A percentile compares a stretch with the other conserved stretches of the same genome.
Evolutionary conservation across 2,888 invertebrate species (phyloP).

Genomic region (Microctonus hyperodae): DNA sequence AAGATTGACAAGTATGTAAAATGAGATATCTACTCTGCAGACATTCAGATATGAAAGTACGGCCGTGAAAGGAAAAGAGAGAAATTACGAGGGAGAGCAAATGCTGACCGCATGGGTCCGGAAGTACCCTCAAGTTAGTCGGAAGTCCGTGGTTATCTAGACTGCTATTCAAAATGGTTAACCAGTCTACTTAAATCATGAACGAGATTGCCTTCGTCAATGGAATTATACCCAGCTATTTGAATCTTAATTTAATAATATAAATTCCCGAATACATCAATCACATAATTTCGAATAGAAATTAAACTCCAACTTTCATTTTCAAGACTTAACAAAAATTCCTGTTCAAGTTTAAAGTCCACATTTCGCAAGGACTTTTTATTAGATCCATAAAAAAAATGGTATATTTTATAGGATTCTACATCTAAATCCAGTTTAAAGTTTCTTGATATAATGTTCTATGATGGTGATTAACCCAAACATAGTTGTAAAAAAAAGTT

Average conservation of each 20-base stretch:
- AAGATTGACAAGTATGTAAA: not conserved
- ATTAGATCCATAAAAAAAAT: no score
- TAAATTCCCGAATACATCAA: no score
- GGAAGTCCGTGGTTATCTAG: conserved; percentile 22
- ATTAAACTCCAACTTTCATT: no score
- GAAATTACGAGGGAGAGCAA: not conserved
- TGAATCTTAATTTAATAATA: no score
- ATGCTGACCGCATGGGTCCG: conserved; percentile 11
- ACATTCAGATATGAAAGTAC: not conserved
- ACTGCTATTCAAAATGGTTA: conserved; percentile 22
- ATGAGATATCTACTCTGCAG: not conserved
- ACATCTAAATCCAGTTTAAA: not conserved
- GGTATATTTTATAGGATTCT: no score
- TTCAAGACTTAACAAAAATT: no score
- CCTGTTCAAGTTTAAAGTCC: no score
- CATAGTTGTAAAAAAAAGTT: conserved; percentile 16
- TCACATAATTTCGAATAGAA: no score
- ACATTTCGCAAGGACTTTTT: no score
- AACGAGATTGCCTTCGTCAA: not conserved
- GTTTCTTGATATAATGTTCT: not conserved
- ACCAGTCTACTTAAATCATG: not conserved
- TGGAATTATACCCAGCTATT: not conserved
- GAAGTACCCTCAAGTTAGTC: conserved; percentile 15
- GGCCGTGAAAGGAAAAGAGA: not conserved
- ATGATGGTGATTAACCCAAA: conserved; percentile 15